Evolutionary conservation across 2,888 invertebrate genomes (phyloP), one percentile per base, ranked within the genome.

Genomic region (Cheilosia variabilis): DNA sequence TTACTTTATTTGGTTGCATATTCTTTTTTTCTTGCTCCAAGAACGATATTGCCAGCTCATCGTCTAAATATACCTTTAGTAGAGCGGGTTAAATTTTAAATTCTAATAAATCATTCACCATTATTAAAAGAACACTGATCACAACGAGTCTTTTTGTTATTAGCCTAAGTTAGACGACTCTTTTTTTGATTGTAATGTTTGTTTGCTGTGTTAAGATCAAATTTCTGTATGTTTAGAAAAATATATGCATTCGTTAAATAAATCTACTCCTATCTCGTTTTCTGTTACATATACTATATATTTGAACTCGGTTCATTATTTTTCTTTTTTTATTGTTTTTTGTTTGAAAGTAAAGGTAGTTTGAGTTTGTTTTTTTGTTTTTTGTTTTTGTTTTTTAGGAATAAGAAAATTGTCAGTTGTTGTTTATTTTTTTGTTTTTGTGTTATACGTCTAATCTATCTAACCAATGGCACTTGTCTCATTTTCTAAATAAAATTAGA

Each of bases 391-490:
- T 65, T 22, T 69, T 57, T 47, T 81, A 81, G 62, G 73, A 80
- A 80, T 80, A 75, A 63, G 63, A 68, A 76, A 68, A 58, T 57
- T 41, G 31, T 50, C n/a, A 47, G 41, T 77, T 60, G 17, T 27
- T 37, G 13, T 68, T 57, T 22, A 22, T 1, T 22, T 22, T 22
- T 19, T 19, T 19, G 19, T 81, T 24, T 72, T 2, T 6, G 41
- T 27, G 6, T 27, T 19, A 27, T 50, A 50, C 34, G 55, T 63
- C 66, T 83, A 58, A 9, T 43, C 66, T 69, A 63, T 55, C 65
- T 76, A 77, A 73, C 62, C 62, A 79, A 83, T 83, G 78, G 83
- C 79, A 79, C 79, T 83, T 78, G 7, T 73, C 53, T 62, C 52
- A 10, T 43, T 55, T 13, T 58, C 47, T 55, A 83, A 37, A 79